phyloP scores from a whole-genome alignment of 2,797 vertebrate species.

The Periparus ater region DNA sequence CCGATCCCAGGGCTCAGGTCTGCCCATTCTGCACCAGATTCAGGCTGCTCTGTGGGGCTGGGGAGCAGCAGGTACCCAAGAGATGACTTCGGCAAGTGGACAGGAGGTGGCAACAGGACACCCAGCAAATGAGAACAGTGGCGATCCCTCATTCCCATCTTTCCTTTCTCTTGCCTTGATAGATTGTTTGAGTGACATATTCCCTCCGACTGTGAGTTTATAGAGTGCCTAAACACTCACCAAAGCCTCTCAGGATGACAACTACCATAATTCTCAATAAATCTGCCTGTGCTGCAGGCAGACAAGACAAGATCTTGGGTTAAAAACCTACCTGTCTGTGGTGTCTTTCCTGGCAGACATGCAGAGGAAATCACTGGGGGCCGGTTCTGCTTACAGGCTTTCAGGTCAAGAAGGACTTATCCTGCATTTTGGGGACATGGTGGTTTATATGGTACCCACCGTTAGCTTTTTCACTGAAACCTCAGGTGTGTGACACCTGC shows the following conservation, averaged over 20 bases:
- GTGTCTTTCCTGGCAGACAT: not conserved
- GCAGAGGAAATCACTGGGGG: not conserved
- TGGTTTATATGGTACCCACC: not conserved
- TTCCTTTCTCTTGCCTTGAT: not conserved
- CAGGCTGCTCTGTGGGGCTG: rapidly evolving
- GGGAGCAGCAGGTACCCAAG: not conserved
- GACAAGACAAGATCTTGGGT: not conserved
- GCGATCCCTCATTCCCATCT: not conserved
- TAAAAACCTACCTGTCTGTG: not conserved
- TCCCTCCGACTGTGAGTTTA: not conserved
- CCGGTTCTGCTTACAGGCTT: not conserved
- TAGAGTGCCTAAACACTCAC: not conserved
- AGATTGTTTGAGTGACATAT: not conserved
- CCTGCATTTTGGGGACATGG: rapidly evolving
- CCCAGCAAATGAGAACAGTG: not conserved
- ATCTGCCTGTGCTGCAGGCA: not conserved
- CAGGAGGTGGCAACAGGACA: not conserved
- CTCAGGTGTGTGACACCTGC: not conserved
- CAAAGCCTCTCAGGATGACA: not conserved
- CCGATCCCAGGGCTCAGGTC: not conserved
- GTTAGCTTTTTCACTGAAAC: not conserved
- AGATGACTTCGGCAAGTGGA: not conserved
- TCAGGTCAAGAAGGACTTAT: not conserved
- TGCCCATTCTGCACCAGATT: not conserved
- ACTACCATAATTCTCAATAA: not conserved